Base-by-base conservation (phyloP, 2,113 vertebrate genomes). In the Strix aluco region DNA sequence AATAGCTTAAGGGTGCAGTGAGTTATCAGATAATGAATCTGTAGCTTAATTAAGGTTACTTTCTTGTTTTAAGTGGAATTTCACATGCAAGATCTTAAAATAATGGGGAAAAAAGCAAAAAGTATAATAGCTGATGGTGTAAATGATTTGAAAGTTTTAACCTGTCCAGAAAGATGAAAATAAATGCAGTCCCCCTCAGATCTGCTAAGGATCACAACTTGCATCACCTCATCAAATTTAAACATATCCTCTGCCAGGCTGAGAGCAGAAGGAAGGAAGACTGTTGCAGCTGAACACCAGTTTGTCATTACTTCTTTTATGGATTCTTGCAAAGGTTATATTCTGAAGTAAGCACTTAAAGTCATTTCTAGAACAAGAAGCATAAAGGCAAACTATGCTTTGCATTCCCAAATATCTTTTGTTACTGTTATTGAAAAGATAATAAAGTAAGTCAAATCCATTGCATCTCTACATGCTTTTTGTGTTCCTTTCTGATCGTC, bases 31-130 rank as follows among this genome's bases (percentile, higher is more conserved):
- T 44, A 25, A 71, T 13, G 2, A 20, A 22, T 62, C 34, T 77
- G 29, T 15, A 86, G 15, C 6, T 71, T 49, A 87, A 75, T 5
- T 17, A 38, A 59, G 4, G 8, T 63, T 63, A 20, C 18, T 54
- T 58, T 72, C 23, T 55, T 72, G 4, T 59, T 75, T 78, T 57
- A 55, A n/a, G 11, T 27, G 27, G 9, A 62, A 44, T 82, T 88
- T 71, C 20, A 46, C 11, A 11, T 59, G 63, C 52, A 57, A 25
- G 22, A 42, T 44, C 15, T 78, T 77, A 59, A 51, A 38, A 4
- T 58, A 74, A 34, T 12, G 15, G 5, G 1, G 1, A 3, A 14
- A 23, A 62, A 34, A 5, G 4, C 9, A 46, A 42, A 13, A 51
- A 78, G 3, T n/a, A 2, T 20, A 44, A 36, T 36, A 74, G 10